Evolutionary conservation across 1,140 invertebrate genomes (phyloP).

Genomic region (Epicauta chinensis): DNA sequence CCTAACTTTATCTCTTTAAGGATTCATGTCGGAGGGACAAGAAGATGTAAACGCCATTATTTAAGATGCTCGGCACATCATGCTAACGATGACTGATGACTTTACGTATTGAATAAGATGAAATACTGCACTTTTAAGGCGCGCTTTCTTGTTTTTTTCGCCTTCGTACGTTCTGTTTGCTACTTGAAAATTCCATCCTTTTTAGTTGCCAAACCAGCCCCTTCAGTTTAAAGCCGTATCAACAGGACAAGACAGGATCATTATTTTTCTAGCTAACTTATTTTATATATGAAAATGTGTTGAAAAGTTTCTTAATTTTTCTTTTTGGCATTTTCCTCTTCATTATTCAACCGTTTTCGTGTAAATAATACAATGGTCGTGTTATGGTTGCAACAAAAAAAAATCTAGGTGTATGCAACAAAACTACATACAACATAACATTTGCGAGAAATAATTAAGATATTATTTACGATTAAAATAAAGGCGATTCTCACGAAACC

Average conservation of each 20-base stretch:
- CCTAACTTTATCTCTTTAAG: conserved; percentile 2
- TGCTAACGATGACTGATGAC: conserved; percentile 24
- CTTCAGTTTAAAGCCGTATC: too few relatives aligned
- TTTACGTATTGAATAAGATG: conserved; percentile 25
- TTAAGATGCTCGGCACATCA: conserved; percentile 19
- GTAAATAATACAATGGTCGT: too few relatives aligned
- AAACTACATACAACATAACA: too few relatives aligned
- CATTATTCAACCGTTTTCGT: too few relatives aligned
- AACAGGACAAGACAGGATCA: too few relatives aligned
- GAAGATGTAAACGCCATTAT: conserved; percentile 27
- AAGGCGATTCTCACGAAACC: conserved; percentile 14
- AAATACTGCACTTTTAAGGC: conserved; percentile 24
- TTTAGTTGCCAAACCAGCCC: too few relatives aligned
- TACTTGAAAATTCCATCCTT: conserved; percentile 17
- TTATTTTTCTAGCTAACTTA: too few relatives aligned
- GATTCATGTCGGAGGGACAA: conserved; percentile 20
- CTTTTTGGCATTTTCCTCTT: too few relatives aligned
- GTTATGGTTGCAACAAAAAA: too few relatives aligned
- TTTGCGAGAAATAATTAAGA: conserved; percentile 19
- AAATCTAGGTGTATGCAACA: too few relatives aligned
- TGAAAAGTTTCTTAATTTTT: too few relatives aligned
- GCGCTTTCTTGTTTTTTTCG: conserved; percentile 5
- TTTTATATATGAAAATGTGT: too few relatives aligned
- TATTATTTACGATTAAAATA: conserved; percentile 8
- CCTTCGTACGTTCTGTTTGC: background rate